Evolutionary conservation across 1,140 invertebrate genomes (phyloP).

Genomic region (Drosophila nannoptera): DNA sequence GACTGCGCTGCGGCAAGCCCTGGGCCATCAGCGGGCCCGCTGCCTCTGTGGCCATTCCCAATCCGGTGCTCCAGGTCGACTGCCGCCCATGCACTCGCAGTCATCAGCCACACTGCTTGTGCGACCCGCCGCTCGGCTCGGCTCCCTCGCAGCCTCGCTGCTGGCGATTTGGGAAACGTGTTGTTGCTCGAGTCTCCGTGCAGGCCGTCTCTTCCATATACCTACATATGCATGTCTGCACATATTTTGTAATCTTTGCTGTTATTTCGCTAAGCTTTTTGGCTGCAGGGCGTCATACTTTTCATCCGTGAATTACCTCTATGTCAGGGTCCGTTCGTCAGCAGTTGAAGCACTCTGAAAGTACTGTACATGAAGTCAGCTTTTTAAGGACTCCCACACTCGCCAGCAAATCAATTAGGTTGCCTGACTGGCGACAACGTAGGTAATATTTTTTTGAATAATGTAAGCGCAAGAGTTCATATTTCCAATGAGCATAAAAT

Average conservation of each 20-base stretch:
- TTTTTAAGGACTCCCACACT: no score
- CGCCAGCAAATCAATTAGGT: slow-evolving; percentile 58
- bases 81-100: slow-evolving; percentile 40
- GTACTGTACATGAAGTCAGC: no score
- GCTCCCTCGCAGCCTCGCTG: slow-evolving; percentile 47
- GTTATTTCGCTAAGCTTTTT: background rate
- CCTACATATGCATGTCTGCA: background rate
- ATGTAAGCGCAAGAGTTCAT: slow-evolving; percentile 38
- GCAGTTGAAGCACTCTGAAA: no score
- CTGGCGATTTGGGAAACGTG: slow-evolving; percentile 50
- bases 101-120: slow-evolving; percentile 65
- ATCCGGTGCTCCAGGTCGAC: slow-evolving; percentile 11
- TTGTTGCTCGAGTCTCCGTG: slow-evolving; percentile 26
- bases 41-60: slow-evolving; percentile 21
- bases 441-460: no score
- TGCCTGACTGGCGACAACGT: no score
- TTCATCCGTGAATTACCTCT: no score
- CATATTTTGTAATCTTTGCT: background rate
- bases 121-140: slow-evolving; percentile 35
- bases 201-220: background rate
- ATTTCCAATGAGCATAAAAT: slow-evolving; percentile 41
- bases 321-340: no score
- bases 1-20: slow-evolving; percentile 53
- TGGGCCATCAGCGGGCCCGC: slow-evolving; percentile 32
- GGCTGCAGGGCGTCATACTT: background rate